phyloP scores from a whole-genome alignment of 2,888 invertebrate genomes.

The Leptopilina syphax region DNA sequence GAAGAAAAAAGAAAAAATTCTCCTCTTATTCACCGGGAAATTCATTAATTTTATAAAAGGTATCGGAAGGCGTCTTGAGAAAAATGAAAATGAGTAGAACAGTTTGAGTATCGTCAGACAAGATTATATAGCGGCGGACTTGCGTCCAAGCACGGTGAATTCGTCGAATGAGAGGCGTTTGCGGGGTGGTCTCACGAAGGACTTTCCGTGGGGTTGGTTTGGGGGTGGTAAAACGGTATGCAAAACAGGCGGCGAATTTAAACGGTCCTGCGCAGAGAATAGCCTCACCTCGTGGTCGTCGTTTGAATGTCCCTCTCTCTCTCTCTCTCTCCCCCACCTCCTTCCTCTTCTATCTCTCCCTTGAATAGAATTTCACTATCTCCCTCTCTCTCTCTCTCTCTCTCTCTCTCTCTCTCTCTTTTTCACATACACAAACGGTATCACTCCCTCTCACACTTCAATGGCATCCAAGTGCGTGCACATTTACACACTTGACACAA shows the following conservation, averaged over 20 bases:
- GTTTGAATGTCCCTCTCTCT: conserved; percentile 48
- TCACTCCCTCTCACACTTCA: conserved; percentile 16
- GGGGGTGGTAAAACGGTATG: conserved; percentile 69
- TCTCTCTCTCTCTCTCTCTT: conserved; percentile 15
- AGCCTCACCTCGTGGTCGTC: conserved; percentile 69
- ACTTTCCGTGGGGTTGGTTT: conserved; percentile 54
- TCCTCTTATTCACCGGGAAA: background rate
- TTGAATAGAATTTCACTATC: conserved; percentile 38
- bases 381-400: conserved; percentile 28
- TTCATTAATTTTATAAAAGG: conserved; percentile 11
- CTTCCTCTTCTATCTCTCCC: conserved; percentile 38
- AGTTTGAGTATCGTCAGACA: conserved; percentile 33
- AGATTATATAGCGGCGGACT: conserved; percentile 35
- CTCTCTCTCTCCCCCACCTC: conserved; percentile 51
- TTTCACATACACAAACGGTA: conserved; percentile 11
- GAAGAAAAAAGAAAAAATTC: background rate
- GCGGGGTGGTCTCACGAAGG: conserved; percentile 50
- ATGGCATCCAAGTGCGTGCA: conserved; percentile 29
- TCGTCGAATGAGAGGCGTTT: conserved; percentile 51
- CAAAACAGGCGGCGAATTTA: conserved; percentile 75
- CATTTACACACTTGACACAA: conserved; percentile 38
- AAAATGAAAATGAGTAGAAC: conserved; percentile 28
- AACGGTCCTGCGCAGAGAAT: conserved; percentile 73
- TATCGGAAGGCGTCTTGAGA: background rate
- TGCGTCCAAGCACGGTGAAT: conserved; percentile 43